These are phyloP conservation scores for Philhelius pedissequus DNA, from an alignment of 2,888 invertebrate species.

Conservation along the genomic window DNA sequence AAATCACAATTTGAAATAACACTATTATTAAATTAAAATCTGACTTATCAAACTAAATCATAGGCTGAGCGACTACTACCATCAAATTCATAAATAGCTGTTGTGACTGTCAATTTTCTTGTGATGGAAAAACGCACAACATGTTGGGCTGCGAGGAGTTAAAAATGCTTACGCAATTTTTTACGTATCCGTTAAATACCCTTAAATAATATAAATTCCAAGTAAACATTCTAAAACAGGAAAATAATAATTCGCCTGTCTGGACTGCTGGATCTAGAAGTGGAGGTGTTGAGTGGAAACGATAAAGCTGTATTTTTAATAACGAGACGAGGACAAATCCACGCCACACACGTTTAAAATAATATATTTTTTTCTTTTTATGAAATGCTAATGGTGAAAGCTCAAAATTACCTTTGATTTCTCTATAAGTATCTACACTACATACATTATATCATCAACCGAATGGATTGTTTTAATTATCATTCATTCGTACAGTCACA, in stretches of 20 bases:
- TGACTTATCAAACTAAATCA: too few species aligned
- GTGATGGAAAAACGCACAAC: too few species aligned
- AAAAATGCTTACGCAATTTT: too few species aligned
- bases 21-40: too few species aligned
- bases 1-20: too few species aligned
- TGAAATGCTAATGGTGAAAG: slow-evolving; percentile 20
- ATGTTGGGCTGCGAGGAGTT: too few species aligned
- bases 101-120: too few species aligned
- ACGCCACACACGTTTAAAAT: neutral
- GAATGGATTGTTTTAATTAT: slow-evolving; percentile 5
- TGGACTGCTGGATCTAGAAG: neutral
- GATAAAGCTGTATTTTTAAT: slow-evolving; percentile 15
- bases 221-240: slow-evolving; percentile 15
- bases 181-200: neutral
- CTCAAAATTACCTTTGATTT: slow-evolving; percentile 38
- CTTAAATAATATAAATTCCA: neutral
- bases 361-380: too few species aligned
- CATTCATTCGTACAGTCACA: neutral
- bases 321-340: neutral
- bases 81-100: too few species aligned
- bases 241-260: neutral
- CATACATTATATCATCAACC: too few species aligned
- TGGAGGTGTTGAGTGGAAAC: neutral
- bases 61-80: too few species aligned
- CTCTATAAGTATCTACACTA: too few species aligned